phyloP scores from a whole-genome alignment of 2,113 vertebrate species.

The Paradoxurus hermaphroditus region DNA sequence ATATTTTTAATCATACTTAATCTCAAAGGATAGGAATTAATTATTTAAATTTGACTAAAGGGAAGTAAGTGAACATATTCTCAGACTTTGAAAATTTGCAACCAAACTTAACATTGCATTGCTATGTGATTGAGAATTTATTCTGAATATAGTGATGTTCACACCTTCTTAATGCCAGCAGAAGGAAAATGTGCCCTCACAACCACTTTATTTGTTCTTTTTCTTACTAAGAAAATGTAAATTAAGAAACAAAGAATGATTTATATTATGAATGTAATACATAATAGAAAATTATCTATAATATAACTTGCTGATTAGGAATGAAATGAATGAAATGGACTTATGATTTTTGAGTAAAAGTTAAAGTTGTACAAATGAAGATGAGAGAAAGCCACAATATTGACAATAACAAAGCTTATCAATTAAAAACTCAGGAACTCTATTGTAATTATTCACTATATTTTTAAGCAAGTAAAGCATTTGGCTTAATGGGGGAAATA shows the following conservation, averaged over 20 bases:
- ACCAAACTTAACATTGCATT: neutral
- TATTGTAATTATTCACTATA: neutral
- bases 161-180: neutral
- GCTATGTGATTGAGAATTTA: neutral
- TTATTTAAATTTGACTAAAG: neutral
- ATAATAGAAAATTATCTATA: neutral
- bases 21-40: neutral
- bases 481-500: neutral
- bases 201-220: neutral
- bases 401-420: neutral
- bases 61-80: neutral
- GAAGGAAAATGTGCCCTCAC: neutral
- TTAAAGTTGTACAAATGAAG: neutral
- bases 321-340: neutral
- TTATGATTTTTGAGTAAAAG: neutral
- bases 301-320: neutral
- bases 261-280: neutral
- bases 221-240: neutral
- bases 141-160: neutral
- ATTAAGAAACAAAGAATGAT: neutral
- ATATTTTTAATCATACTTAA: neutral
- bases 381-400: neutral
- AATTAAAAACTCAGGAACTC: neutral
- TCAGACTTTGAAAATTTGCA: neutral
- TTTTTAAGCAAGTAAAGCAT: neutral